Percentiles rank a stretch among this genome's conserved stretches.
Conservation (phyloP, 2,888 invertebrate genomes). For the Griposia aprilina region DNA sequence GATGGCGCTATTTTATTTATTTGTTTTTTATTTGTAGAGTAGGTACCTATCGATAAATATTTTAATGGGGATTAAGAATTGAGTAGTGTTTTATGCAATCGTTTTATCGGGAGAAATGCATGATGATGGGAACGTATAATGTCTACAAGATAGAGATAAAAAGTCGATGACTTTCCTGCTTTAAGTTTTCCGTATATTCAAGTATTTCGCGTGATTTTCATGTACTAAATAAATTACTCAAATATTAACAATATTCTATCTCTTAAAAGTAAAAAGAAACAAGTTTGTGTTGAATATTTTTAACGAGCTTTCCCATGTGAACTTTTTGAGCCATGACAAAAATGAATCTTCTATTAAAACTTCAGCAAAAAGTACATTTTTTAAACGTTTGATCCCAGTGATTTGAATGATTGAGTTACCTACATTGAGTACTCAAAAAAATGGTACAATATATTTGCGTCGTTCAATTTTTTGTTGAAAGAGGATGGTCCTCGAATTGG, state of each 20-base stretch:
- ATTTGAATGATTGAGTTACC: constrained; percentile 54
- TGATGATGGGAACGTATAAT: neutral
- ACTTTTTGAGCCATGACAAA: constrained; percentile 13
- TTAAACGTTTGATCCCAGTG: constrained; percentile 36
- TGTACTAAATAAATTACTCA: neutral
- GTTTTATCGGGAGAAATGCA: neutral
- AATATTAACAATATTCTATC: neutral
- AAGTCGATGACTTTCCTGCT: neutral
- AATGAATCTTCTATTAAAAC: constrained; percentile 21
- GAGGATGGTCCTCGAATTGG: constrained; percentile 61
- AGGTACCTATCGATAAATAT: constrained; percentile 29
- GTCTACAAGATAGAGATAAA: neutral
- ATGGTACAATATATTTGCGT: constrained; percentile 39
- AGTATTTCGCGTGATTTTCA: too few relatives aligned
- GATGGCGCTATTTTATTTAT: constrained; percentile 54
- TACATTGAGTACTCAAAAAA: constrained; percentile 47
- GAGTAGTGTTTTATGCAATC: neutral
- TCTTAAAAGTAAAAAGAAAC: neutral
- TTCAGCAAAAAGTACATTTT: constrained; percentile 28
- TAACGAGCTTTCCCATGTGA: too few relatives aligned
- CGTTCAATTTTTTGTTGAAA: constrained; percentile 57
- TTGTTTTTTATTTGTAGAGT: constrained; percentile 31
- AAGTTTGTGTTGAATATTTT: neutral
- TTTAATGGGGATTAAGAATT: constrained; percentile 8
- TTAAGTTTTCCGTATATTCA: neutral